Conservation (phyloP, 2,797 vertebrate species). For the Cryptoprocta ferox region DNA sequence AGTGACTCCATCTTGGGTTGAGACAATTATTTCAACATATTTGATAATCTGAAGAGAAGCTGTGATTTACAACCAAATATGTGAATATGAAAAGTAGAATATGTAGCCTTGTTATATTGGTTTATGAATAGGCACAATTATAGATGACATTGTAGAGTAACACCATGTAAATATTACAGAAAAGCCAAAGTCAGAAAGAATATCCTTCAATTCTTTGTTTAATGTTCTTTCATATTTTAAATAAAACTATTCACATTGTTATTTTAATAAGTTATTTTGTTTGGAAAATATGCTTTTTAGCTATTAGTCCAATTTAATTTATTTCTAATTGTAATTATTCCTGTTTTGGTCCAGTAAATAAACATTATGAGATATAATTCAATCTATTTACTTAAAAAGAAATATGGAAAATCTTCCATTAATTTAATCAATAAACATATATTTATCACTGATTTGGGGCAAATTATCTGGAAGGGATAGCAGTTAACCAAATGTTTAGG, state of each 20-base stretch:
- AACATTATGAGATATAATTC: neutral
- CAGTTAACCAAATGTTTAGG: neutral
- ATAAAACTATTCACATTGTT: neutral
- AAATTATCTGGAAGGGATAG: neutral
- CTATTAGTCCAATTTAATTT: neutral
- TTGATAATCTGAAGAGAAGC: neutral
- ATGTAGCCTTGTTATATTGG: neutral
- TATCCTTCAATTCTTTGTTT: neutral
- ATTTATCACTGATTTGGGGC: neutral
- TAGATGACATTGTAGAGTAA: neutral
- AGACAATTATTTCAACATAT: neutral
- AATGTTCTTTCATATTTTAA: neutral
- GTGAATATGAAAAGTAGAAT: neutral
- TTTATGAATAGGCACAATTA: neutral
- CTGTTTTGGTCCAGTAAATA: neutral
- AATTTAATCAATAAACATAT: neutral
- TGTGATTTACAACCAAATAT: neutral
- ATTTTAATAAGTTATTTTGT: neutral
- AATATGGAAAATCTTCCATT: neutral
- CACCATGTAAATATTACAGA: neutral
- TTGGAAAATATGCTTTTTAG: neutral
- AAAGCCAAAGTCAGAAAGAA: neutral
- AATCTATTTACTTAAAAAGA: neutral
- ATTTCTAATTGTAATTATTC: neutral
- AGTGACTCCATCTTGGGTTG: neutral